Evolutionary conservation across 2,888 invertebrate species (phyloP), one percentile per base, ranked within the genome.

Genomic region (Steinernema scapterisci): DNA sequence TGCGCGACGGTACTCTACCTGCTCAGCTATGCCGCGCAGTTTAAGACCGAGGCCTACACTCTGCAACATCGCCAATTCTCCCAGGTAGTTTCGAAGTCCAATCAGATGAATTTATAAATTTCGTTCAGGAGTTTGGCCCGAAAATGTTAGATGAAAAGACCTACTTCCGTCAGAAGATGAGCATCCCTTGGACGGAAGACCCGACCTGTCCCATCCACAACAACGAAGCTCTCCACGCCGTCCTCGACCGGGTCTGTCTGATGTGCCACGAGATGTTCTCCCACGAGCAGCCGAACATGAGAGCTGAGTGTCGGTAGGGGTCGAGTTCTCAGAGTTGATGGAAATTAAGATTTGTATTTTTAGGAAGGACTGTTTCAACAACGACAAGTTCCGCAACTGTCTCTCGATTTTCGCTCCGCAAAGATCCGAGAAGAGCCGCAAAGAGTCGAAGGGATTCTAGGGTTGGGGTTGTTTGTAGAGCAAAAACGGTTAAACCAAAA

Each of bases 211-310:
- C 27, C 31, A 63, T 63, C 19, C 27, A 63, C 38, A 25, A 25
- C 13, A 63, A 63, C 44, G 79, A 79, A 44, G 77, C 77, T 72
- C 76, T 82, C 48, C 79, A 80, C 63, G 75, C 75, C 27, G 76
- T 82, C 23, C 80, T 82, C 79, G 79, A 80, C 71, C 70, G 79
- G 25, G 79, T 82, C 13, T 82, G 82, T 56, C 52, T 75, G 46
- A 70, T 81, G 76, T 82, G 82, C 54, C 81, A 82, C 51, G 82
- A 82, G 71, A 71, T 80, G 73, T 79, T 73, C 21, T 76, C 77
- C 1, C 81, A 81, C 54, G 71, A 75, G 31, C 73, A 72, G 1
- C 77, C 76, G 9, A 80, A 79, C 76, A 77, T 81, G 1, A 75
- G 79, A 11, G 75, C 74, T 9, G 77, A 80, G 45, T 82, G 82